These are phyloP conservation scores for Gavia stellata DNA, from an alignment of 2,113 vertebrate genomes.

Conservation along the genomic window DNA sequence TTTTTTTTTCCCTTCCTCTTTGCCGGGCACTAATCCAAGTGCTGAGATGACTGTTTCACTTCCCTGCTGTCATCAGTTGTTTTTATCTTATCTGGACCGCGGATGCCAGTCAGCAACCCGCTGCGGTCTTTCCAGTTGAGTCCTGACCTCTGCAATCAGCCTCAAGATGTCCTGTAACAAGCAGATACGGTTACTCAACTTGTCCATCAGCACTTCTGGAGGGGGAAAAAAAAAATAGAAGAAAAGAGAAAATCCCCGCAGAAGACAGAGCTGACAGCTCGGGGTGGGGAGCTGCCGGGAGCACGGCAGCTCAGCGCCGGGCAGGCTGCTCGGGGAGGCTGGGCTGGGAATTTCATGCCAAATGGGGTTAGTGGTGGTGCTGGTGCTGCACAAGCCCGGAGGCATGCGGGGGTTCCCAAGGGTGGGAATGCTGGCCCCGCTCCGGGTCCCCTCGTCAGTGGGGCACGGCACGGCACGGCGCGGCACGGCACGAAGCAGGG, in stretches of 20 bases:
- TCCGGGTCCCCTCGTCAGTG: background rate
- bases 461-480: too few relatives aligned
- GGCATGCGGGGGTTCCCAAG: rapidly evolving
- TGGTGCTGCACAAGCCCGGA: background rate
- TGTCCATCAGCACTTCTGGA: slow-evolving; percentile 7
- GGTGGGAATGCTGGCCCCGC: too few relatives aligned
- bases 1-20: background rate
- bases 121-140: background rate
- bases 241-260: background rate
- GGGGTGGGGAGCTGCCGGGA: background rate
- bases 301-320: rapidly evolving
- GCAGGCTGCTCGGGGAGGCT: background rate
- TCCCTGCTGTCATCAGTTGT: slow-evolving; percentile 43
- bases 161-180: slow-evolving; percentile 4
- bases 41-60: slow-evolving; percentile 63
- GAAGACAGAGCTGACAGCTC: background rate
- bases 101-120: slow-evolving; percentile 42
- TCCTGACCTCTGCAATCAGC: background rate
- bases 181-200: background rate
- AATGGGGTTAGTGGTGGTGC: background rate
- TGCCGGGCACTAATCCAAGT: slow-evolving; percentile 41
- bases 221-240: background rate
- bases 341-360: rapidly evolving
- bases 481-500: rapidly evolving
- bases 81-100: slow-evolving; percentile 53